Percentiles rank a stretch among this genome's conserved stretches.
Conservation (phyloP, 2,888 invertebrate genomes). For the Leptinotarsa peninsularis region DNA sequence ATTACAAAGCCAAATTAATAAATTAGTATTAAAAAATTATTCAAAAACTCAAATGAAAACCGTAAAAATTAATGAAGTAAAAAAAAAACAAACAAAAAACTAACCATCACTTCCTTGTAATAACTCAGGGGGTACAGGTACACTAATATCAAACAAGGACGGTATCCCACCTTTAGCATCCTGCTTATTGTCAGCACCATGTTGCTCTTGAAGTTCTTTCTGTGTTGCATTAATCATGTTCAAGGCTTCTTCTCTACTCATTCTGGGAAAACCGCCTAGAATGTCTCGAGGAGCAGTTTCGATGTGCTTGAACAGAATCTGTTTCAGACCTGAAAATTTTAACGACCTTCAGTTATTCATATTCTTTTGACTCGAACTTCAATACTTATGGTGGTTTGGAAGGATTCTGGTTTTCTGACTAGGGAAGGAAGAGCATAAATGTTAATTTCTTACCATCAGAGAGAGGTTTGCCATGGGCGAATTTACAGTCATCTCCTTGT, state of each 20-base stretch:
- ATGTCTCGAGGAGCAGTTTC: conserved; percentile 93
- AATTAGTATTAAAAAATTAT: background rate
- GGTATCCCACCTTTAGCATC: conserved; percentile 58
- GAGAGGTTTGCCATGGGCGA: conserved; percentile 91
- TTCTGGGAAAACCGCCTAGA: conserved; percentile 87
- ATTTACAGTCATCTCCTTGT: conserved; percentile 85
- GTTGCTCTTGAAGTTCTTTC: conserved; percentile 66
- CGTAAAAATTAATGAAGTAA: conserved; percentile 16
- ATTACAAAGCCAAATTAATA: background rate
- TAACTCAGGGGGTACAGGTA: conserved; percentile 60
- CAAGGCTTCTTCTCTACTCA: conserved; percentile 82
- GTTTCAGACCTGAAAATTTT: conserved; percentile 58
- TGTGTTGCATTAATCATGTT: conserved; percentile 68
- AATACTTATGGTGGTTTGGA: conserved; percentile 21
- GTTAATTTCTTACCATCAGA: conserved; percentile 72
- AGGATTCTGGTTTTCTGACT: conserved; percentile 17
- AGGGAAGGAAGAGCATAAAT: background rate
- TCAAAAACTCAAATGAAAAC: background rate
- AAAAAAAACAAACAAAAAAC: conserved; percentile 46
- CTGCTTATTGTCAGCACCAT: conserved; percentile 53
- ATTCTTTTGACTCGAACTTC: background rate
- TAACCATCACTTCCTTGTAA: conserved; percentile 53
- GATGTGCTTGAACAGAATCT: conserved; percentile 76
- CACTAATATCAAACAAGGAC: conserved; percentile 62
- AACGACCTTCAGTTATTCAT: background rate